Evolutionary conservation across 2,797 vertebrate genomes (phyloP).

Genomic region (Eurystomus glaucurus): DNA sequence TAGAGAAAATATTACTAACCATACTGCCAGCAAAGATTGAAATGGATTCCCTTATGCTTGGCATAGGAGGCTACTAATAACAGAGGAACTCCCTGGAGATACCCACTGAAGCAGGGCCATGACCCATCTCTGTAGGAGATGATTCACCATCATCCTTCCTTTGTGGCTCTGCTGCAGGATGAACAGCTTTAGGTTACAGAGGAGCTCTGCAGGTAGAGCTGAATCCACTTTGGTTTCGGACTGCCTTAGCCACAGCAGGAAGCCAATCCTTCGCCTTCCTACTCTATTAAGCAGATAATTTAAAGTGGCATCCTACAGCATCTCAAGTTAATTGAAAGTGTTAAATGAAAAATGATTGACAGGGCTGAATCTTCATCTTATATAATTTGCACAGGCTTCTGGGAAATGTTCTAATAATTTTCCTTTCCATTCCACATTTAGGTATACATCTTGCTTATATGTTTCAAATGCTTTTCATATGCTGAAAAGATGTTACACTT

Average conservation of each 20-base stretch:
- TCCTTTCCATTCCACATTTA: conserved; percentile 15
- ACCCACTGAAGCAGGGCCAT: background rate
- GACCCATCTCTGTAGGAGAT: conserved; percentile 13
- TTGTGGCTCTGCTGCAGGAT: conserved; percentile 8
- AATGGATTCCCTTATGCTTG: background rate
- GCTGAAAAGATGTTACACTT: background rate
- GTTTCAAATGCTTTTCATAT: background rate
- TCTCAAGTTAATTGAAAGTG: conserved; percentile 66
- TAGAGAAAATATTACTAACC: background rate
- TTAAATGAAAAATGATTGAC: conserved; percentile 67
- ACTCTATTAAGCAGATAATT: conserved; percentile 65
- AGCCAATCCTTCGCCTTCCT: conserved; percentile 54
- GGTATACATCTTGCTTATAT: background rate
- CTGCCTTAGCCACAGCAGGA: conserved; percentile 58
- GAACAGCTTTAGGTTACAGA: conserved; percentile 23
- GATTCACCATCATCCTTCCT: conserved; percentile 20
- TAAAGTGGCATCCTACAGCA: conserved; percentile 63
- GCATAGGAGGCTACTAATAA: background rate
- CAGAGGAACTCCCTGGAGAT: background rate
- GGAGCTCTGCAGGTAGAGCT: conserved; percentile 32
- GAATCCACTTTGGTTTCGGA: conserved; percentile 26
- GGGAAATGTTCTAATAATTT: conserved; percentile 42
- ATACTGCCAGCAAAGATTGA: background rate
- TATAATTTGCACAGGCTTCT: conserved; percentile 21
- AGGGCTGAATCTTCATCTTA: conserved; percentile 6